Conservation (phyloP, 2,888 invertebrate genomes). For the Drosophila mayaguana region DNA sequence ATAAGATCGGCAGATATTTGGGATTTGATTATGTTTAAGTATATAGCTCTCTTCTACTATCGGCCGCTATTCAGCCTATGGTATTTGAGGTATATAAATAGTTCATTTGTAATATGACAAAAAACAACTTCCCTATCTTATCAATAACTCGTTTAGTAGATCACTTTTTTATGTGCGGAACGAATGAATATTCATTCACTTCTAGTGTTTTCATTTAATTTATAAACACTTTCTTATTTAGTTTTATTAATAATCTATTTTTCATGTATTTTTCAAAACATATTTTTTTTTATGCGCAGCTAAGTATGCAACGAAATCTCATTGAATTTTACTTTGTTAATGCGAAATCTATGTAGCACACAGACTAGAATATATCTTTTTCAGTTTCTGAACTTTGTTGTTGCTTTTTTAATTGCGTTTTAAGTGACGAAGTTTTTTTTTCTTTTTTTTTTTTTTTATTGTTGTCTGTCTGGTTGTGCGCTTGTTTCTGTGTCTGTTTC, state of each 20-base stretch:
- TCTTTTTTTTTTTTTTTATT: conserved; percentile 9
- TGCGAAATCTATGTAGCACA: conserved; percentile 4
- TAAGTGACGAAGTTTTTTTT: conserved; percentile 19
- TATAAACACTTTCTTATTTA: neutral
- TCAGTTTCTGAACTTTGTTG: conserved; percentile 17
- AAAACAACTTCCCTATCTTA: neutral
- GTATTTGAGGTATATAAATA: neutral
- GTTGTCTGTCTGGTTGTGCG: conserved; percentile 32
- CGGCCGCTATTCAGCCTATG: neutral
- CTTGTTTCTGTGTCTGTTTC: conserved; percentile 25
- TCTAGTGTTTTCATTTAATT: no score
- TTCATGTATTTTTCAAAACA: neutral
- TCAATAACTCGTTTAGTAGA: neutral
- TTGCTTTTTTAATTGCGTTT: conserved; percentile 48
- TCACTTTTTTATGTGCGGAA: neutral
- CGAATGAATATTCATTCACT: neutral
- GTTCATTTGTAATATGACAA: neutral
- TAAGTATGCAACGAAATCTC: conserved; percentile 60
- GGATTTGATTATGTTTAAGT: neutral
- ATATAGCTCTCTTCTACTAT: neutral
- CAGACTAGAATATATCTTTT: conserved; percentile 19
- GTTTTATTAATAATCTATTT: neutral
- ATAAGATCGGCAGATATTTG: neutral
- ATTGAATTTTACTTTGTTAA: neutral
- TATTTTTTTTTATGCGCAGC: conserved; percentile 18